Evolutionary conservation across 2,797 vertebrate genomes (phyloP).

Genomic region (Cossypha polioptera): DNA sequence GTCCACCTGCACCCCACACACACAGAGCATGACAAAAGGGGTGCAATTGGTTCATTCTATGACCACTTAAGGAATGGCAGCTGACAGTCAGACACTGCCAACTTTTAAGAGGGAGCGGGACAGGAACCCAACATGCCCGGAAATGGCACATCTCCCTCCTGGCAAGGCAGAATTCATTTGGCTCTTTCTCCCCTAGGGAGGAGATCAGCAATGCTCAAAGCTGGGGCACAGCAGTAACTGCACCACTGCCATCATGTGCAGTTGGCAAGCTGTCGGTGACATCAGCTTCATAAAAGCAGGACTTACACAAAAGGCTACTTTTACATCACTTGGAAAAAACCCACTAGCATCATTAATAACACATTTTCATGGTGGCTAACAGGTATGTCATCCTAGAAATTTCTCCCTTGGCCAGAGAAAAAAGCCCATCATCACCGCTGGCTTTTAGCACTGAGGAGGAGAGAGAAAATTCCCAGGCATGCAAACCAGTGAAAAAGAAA

Average conservation of each 20-base stretch:
- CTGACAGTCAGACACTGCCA: conserved; percentile 62
- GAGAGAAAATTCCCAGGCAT: background rate
- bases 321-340: conserved; percentile 56
- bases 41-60: conserved; percentile 19
- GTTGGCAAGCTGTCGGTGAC: conserved; percentile 42
- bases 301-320: conserved; percentile 22
- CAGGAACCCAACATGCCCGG: conserved; percentile 1
- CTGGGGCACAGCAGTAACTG: background rate
- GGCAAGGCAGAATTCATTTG: conserved; percentile 7
- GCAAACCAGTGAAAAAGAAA: background rate
- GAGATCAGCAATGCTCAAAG: background rate
- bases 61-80: conserved; percentile 68
- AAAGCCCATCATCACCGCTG: conserved; percentile 24
- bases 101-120: conserved; percentile 51
- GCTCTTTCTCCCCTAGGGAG: background rate
- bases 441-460: background rate
- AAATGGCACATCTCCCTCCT: conserved; percentile 38
- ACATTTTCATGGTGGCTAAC: conserved; percentile 29
- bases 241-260: background rate
- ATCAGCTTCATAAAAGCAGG: conserved; percentile 50
- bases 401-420: conserved; percentile 21
- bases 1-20: conserved; percentile 5
- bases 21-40: background rate
- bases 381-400: conserved; percentile 1
- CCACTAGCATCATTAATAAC: conserved; percentile 49